phyloP scores from a whole-genome alignment of 2,113 vertebrate genomes.

The Bos indicus region DNA sequence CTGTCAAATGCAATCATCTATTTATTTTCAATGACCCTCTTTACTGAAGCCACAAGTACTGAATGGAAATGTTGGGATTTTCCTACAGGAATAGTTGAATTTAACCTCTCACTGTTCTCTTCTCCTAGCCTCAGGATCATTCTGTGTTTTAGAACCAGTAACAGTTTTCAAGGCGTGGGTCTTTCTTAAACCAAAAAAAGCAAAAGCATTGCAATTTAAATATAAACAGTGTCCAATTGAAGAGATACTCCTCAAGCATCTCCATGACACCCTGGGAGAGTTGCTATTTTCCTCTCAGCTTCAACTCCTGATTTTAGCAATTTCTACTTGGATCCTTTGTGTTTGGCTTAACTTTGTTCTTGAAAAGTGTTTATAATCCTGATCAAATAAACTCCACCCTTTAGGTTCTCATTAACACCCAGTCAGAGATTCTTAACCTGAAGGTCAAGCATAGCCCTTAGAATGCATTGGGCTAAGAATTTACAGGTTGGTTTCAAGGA shows the following conservation, averaged over 20 bases:
- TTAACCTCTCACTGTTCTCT: background rate
- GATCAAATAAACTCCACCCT: background rate
- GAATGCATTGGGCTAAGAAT: background rate
- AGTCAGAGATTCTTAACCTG: background rate
- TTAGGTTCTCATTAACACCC: background rate
- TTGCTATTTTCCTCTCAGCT: background rate
- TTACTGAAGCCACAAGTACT: background rate
- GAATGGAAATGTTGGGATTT: background rate
- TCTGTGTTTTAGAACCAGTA: background rate
- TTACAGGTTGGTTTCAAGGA: background rate
- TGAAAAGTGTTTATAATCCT: background rate
- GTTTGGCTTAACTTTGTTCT: background rate
- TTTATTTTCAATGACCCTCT: constrained; percentile 13
- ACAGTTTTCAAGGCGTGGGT: background rate
- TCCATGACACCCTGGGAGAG: background rate
- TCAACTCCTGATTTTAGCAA: background rate
- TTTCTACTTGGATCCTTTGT: background rate
- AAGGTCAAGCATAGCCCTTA: background rate
- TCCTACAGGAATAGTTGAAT: background rate
- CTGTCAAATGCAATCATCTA: background rate
- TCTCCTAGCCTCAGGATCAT: background rate
- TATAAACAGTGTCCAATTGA: background rate
- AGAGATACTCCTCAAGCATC: background rate
- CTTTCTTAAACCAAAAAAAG: background rate
- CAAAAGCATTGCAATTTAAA: background rate